Evolutionary conservation across 2,888 invertebrate species (phyloP), one percentile per base, ranked within the genome.

Genomic region (Poecilus cupreus): DNA sequence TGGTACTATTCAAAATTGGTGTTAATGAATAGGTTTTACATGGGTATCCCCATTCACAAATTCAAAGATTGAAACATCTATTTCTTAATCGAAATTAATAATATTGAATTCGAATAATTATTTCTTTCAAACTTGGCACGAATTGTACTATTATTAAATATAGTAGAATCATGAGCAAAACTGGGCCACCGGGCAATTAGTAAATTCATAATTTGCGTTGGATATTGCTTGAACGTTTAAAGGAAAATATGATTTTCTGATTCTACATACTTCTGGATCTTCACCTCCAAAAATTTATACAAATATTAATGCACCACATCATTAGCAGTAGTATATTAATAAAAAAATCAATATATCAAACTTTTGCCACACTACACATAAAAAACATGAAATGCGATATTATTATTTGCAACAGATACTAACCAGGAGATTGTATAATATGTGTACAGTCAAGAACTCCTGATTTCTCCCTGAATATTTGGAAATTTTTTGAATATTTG

Each of bases 81-180:
- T 20, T 20, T 1, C 6, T 60, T 3, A 11, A 11, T 13, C 20
- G 1, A 13, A 22, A 1, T 22, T 24, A 60, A 16, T 24, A 60
- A 26, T 22, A 60, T 8, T 16, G 20, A 60, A 26, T 60, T 3
- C 8, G 11, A 11, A 22, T 20, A 22, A 24, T 24, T 8, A 16
- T 26, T 60, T 8, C 11, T 11, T 60, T 49, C 49, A 1, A 49
- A 49, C 1, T 16, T 11, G 6, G 49, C 49, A 49, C 49, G 16
- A 16, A 49, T 49, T 49, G n/a, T 60, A 20, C 60, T 60, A 60
- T 60, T 22, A 22, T 26, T 60, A 20, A 60, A 60, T 10, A 60
- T 60, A 6, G 20, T 60, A 16, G 60, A 24, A 60, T 60, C 20
- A 22, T 60, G 60, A 8, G 60, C 11, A 24, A 5, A 24, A 10